Base-by-base conservation (phyloP, 1,140 invertebrate species). In the Rhyzopertha dominica region DNA sequence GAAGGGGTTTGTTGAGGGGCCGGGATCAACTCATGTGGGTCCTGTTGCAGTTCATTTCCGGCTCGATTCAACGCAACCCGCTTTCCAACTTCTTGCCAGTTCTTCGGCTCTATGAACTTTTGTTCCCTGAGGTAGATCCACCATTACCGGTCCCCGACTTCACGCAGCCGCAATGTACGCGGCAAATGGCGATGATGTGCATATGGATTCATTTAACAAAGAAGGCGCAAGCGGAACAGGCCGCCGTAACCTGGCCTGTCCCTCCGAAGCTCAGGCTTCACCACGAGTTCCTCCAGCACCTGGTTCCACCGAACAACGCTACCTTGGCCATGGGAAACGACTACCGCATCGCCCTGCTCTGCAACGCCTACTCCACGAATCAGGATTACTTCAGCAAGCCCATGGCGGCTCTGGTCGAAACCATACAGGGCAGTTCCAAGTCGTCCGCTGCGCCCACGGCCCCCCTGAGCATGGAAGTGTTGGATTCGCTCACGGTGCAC, bases 11-110 rank as follows among this genome's bases (percentile, higher is more conserved):
- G 56, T 78, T 84, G 34, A 91, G 90, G 69, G 92, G 92, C 0
- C 71, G 94, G 34, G 93, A 98, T 71, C 90, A 96, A 58, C 68
- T 98, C 0, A 97, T 97, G 93, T 98, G 94, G 94, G 87, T 94
- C 3, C 69, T 98, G n/a, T 67, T 98, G 5, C 94, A 97, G 68
- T 97, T 95, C 61, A 94, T 97, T 47, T 96, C 93, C 2, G 92
- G 93, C 31, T 94, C 90, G 61, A 97, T 97, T 60, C 91, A 95
- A 69, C 84, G 93, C 52, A 95, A 95, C 73, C 87, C 90, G 1
- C 65, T 95, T 16, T 82, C 81, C 4, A 91, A 92, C 62, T 95
- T 95, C 62, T 68, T 95, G 30, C 90, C 91, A 1, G 87, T 96
- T 23, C 78, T 96, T 42, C 87, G 90, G 66, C 71, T 96, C 1